Evolutionary conservation across 2,888 invertebrate genomes (phyloP).

Genomic region (Luffia ferchaultella): DNA sequence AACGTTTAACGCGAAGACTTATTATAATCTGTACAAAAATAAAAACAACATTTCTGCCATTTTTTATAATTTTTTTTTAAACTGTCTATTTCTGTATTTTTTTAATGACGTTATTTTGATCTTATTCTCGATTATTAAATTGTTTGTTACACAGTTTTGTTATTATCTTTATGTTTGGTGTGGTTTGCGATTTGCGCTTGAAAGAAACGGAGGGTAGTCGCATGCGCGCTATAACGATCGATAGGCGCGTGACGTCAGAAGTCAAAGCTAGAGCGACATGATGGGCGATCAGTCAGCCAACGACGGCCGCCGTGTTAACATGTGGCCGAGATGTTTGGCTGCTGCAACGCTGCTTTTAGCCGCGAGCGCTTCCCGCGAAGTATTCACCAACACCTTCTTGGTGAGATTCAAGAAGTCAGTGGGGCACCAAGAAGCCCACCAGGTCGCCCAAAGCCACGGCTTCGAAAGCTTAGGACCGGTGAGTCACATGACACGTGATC

Average conservation of each 20-base stretch:
- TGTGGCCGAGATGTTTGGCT: conserved; percentile 56
- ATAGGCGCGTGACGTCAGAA: conserved; percentile 55
- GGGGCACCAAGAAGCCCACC: conserved; percentile 77
- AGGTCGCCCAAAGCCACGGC: conserved; percentile 87
- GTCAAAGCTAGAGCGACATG: conserved; percentile 12
- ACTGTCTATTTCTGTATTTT: not conserved
- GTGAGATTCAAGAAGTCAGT: conserved; percentile 86
- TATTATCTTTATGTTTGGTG: no score
- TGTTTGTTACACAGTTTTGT: no score
- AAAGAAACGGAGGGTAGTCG: conserved; percentile 31
- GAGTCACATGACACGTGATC: conserved; percentile 66
- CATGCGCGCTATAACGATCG: conserved; percentile 47
- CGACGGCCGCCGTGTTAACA: conserved; percentile 45
- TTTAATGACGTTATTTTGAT: no score
- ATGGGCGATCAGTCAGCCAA: conserved; percentile 50
- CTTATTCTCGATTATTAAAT: no score
- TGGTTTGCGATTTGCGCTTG: conserved; percentile 10
- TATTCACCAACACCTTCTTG: conserved; percentile 96
- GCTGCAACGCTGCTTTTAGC: conserved; percentile 43
- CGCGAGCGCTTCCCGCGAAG: conserved; percentile 62
- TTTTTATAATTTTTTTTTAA: not conserved
- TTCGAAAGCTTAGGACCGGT: conserved; percentile 96
- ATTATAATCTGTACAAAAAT: not conserved
- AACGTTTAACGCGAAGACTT: not conserved
- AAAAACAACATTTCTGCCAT: no score